A percentile compares a stretch with the other conserved stretches of the same genome.
These are phyloP conservation scores for Siphamia tubifer DNA, from an alignment of 2,113 vertebrate species.

Conservation along the genomic window DNA sequence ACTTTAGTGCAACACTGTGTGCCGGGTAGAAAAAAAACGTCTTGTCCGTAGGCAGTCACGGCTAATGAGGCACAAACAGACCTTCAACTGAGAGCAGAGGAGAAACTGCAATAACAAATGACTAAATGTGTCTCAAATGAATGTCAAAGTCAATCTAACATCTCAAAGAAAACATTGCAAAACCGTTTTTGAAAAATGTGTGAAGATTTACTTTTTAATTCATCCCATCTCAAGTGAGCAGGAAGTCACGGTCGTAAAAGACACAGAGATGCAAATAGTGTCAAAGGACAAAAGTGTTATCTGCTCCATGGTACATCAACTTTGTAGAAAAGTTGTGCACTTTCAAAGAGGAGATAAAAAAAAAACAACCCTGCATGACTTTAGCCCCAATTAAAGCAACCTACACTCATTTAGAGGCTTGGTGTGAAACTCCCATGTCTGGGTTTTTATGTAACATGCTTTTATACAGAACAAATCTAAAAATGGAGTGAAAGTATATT, in stretches of 20 bases:
- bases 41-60: conserved; percentile 34
- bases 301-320: conserved; percentile 18
- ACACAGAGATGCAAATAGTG: conserved; percentile 18
- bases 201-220: neutral
- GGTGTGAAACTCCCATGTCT: conserved; percentile 4
- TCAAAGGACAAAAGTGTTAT: conserved; percentile 18
- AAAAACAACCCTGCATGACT: conserved; percentile 22
- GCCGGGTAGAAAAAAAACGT: neutral
- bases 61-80: conserved; percentile 56
- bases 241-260: neutral
- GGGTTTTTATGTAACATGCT: conserved; percentile 10
- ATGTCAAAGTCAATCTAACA: conserved; percentile 4
- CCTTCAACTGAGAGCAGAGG: conserved; percentile 18
- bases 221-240: conserved; percentile 17
- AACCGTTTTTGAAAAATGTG: neutral
- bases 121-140: neutral
- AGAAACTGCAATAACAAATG: conserved; percentile 13
- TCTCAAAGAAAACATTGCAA: neutral
- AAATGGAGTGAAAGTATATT: conserved; percentile 22
- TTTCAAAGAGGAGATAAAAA: conserved; percentile 22
- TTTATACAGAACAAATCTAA: conserved; percentile 23
- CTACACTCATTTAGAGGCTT: conserved; percentile 21
- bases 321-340: conserved; percentile 36
- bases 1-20: conserved; percentile 14
- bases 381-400: conserved; percentile 57